phyloP scores from a whole-genome alignment of 64 coral and sea anemone species.

The Astreopora myriophthalma region DNA sequence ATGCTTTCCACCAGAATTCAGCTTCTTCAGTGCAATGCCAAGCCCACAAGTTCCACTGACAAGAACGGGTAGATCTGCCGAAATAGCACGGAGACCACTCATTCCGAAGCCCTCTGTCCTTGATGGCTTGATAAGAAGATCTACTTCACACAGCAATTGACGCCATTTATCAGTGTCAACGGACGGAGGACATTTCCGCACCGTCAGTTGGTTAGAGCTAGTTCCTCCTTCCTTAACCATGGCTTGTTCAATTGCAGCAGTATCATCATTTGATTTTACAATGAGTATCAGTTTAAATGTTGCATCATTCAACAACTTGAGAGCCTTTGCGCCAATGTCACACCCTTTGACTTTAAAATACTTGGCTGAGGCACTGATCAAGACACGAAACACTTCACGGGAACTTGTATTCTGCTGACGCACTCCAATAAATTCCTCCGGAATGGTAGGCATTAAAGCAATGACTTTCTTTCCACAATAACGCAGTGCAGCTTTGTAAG shows the following conservation, averaged over 20 bases:
- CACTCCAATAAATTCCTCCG: background rate
- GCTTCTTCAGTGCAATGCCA: background rate
- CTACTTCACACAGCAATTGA: slow-evolving; percentile 18
- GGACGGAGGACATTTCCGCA: background rate
- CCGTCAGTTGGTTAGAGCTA: background rate
- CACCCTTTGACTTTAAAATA: slow-evolving; percentile 41
- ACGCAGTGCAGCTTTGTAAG: background rate
- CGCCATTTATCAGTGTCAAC: background rate
- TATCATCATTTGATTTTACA: background rate
- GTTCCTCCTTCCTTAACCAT: slow-evolving; percentile 4
- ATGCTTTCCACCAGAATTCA: background rate
- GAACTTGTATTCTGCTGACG: background rate
- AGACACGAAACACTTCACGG: slow-evolving; percentile 3
- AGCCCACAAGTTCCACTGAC: slow-evolving; percentile 35
- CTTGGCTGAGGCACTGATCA: slow-evolving; percentile 22
- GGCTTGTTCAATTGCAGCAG: background rate
- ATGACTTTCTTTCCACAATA: background rate
- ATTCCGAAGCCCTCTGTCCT: slow-evolving; percentile 34
- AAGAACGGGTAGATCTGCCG: background rate
- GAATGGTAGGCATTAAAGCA: background rate
- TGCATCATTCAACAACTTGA: background rate
- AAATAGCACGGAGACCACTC: slow-evolving; percentile 29
- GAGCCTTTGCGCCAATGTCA: slow-evolving; percentile 28
- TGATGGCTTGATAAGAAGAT: slow-evolving; percentile 20
- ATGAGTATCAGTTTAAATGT: background rate